Evolutionary conservation across 2,797 vertebrate genomes (phyloP).

Genomic region (Ataeniobius toweri): DNA sequence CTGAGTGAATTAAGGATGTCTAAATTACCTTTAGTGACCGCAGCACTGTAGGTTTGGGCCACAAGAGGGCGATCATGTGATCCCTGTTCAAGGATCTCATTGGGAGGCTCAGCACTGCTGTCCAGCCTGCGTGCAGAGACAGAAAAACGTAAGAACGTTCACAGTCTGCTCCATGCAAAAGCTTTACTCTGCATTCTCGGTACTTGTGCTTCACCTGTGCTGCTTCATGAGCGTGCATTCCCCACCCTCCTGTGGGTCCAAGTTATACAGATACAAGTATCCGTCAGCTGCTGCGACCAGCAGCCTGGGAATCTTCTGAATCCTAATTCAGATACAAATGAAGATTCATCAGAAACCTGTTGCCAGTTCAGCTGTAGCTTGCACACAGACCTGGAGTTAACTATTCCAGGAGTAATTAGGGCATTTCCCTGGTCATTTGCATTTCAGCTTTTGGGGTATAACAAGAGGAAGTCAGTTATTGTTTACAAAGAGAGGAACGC

Average conservation of each 20-base stretch:
- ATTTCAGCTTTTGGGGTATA: background rate
- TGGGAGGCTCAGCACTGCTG: constrained; percentile 90
- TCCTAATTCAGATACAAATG: constrained; percentile 73
- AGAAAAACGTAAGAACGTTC: background rate
- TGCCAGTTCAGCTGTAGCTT: background rate
- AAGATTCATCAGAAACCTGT: background rate
- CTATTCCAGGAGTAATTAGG: background rate
- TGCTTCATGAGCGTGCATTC: constrained; percentile 98
- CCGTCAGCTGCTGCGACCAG: constrained; percentile 95
- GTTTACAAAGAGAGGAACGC: background rate
- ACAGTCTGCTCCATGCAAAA: background rate
- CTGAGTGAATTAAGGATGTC: background rate
- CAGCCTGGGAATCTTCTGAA: constrained; percentile 96
- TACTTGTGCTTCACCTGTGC: constrained; percentile 88
- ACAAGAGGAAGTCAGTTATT: background rate
- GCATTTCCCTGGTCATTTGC: background rate
- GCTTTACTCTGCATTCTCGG: background rate
- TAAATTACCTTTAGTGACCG: constrained; percentile 86
- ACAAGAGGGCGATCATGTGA: constrained; percentile 92
- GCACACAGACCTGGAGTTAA: background rate
- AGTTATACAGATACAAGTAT: constrained; percentile 97
- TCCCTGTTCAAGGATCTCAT: constrained; percentile 93
- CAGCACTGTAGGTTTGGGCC: constrained; percentile 87
- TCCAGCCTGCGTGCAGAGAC: constrained; percentile 82
- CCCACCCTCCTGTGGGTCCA: constrained; percentile 97